Conservation (phyloP, 2,888 invertebrate species). For the Thecophora atra region DNA sequence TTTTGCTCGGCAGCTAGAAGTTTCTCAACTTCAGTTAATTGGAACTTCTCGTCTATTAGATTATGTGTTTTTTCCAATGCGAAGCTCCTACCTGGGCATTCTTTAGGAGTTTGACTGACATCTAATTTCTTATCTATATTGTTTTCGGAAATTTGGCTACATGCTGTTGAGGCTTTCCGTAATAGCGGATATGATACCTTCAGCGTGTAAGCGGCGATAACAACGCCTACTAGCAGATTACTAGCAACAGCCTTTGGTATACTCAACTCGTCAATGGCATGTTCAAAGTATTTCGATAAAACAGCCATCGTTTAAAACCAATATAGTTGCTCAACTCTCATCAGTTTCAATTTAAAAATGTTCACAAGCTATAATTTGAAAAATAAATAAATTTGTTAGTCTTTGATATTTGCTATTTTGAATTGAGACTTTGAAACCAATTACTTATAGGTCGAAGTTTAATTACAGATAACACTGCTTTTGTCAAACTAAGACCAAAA, state of each 20-base stretch:
- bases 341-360: too few relatives aligned
- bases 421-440: too few relatives aligned
- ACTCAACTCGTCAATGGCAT: slow-evolving; percentile 68
- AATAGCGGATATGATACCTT: slow-evolving; percentile 73
- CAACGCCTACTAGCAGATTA: slow-evolving; percentile 71
- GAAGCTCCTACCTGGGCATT: not conserved
- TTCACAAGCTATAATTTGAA: too few relatives aligned
- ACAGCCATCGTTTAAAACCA: slow-evolving; percentile 52
- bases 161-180: slow-evolving; percentile 48
- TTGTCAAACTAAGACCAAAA: too few relatives aligned
- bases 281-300: slow-evolving; percentile 73
- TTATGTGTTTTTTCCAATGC: slow-evolving; percentile 16
- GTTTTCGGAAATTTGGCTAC: not conserved
- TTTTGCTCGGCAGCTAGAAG: slow-evolving; percentile 54
- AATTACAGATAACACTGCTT: too few relatives aligned
- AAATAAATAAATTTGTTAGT: not conserved
- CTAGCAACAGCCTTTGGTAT: slow-evolving; percentile 70
- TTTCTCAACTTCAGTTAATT: slow-evolving; percentile 64
- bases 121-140: slow-evolving; percentile 36
- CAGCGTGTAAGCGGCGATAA: slow-evolving; percentile 70
- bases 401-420: too few relatives aligned
- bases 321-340: too few relatives aligned
- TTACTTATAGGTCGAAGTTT: too few relatives aligned
- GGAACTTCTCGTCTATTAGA: slow-evolving; percentile 57
- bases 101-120: not conserved